A percentile compares a stretch with the other conserved stretches of the same genome.
Conservation (phyloP, 2,113 vertebrate species). For the Podarcis cretensis region DNA sequence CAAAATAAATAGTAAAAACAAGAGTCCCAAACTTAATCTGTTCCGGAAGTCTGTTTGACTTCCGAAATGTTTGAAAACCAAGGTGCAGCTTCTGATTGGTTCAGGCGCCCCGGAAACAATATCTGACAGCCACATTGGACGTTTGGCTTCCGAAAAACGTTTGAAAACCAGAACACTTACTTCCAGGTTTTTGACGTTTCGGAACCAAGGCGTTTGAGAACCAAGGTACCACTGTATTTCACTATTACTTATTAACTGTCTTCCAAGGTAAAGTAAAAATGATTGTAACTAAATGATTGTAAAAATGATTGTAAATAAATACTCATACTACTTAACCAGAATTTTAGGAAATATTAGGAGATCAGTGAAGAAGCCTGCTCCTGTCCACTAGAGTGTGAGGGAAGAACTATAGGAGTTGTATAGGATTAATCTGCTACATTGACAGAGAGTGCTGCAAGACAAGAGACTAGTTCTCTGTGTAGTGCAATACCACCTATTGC, state of each 20-base stretch:
- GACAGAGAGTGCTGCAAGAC: background rate
- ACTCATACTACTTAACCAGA: background rate
- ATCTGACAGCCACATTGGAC: too few relatives aligned
- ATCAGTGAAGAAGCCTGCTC: background rate
- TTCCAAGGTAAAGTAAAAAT: background rate
- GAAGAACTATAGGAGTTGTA: background rate
- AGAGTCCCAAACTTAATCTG: too few relatives aligned
- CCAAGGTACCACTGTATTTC: background rate
- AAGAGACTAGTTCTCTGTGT: background rate
- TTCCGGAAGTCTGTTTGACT: too few relatives aligned
- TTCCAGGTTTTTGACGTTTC: too few relatives aligned
- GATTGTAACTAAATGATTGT: too few relatives aligned
- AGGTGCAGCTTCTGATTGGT: too few relatives aligned
- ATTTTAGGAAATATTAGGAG: background rate
- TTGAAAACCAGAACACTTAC: too few relatives aligned
- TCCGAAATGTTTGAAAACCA: too few relatives aligned
- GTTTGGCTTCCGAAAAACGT: too few relatives aligned
- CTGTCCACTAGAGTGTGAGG: background rate
- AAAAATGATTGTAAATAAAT: background rate
- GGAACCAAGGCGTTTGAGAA: too few relatives aligned
- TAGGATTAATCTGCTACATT: background rate
- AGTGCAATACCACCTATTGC: background rate
- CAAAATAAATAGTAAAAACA: too few relatives aligned
- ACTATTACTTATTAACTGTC: background rate
- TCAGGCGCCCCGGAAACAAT: too few relatives aligned